Conservation (phyloP, 2,797 vertebrate species). For the Peromyscus attwateri region DNA sequence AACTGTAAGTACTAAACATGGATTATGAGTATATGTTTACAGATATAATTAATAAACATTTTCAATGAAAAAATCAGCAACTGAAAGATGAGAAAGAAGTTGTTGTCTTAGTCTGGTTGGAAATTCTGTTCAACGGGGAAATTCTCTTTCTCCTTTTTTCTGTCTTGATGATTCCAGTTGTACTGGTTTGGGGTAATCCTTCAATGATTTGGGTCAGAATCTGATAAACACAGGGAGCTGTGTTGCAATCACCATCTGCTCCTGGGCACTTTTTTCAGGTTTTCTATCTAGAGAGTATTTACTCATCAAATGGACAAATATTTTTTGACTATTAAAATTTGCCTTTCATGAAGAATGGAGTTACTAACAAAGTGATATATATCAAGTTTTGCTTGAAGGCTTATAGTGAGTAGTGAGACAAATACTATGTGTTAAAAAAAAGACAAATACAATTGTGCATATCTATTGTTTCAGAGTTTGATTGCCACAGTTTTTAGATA, state of each 20-base stretch:
- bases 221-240: not conserved
- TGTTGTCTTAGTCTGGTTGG: not conserved
- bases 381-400: not conserved
- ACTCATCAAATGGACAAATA: not conserved
- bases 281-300: conserved; percentile 9
- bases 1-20: conserved; percentile 61
- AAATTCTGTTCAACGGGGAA: not conserved
- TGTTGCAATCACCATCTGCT: not conserved
- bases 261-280: not conserved
- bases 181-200: not conserved
- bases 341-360: not conserved
- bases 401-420: not conserved
- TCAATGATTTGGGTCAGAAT: not conserved
- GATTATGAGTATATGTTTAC: not conserved
- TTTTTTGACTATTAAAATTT: not conserved
- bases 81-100: not conserved
- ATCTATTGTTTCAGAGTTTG: not conserved
- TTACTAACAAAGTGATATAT: not conserved
- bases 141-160: not conserved
- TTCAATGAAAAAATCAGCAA: conserved; percentile 2
- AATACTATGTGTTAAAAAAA: not conserved
- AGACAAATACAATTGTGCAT: conserved; percentile 6
- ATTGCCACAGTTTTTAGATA: not conserved
- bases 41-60: not conserved
- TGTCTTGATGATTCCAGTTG: not conserved